Conservation (phyloP, 2,888 invertebrate species). For the Cancer borealis region DNA sequence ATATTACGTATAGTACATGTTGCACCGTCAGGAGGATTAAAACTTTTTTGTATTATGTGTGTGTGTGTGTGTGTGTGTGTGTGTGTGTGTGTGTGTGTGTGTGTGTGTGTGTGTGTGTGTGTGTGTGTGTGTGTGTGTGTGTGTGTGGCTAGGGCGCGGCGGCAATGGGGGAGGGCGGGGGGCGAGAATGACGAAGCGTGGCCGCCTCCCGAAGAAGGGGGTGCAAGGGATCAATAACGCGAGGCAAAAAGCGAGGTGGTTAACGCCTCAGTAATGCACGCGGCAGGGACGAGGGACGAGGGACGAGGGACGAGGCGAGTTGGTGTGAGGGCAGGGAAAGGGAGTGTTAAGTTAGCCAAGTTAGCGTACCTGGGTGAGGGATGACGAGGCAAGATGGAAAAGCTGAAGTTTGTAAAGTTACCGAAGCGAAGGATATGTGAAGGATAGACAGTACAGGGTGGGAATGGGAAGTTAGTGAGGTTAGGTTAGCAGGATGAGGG, state of each 20-base stretch:
- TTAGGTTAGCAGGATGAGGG: background rate
- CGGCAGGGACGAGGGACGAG: background rate
- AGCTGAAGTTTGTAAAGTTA: background rate
- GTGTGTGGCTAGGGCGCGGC: background rate
- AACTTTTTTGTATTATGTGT: background rate
- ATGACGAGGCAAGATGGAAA: background rate
- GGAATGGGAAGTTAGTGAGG: background rate
- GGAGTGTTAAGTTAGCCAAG: background rate
- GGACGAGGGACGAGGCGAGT: background rate
- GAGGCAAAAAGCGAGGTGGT: background rate
- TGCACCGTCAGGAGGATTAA: background rate
- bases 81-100: too few relatives aligned
- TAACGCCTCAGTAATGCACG: background rate
- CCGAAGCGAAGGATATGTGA: background rate
- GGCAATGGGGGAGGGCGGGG: background rate
- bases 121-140: too few relatives aligned
- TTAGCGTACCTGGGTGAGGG: background rate
- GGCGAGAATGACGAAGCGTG: background rate
- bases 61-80: too few relatives aligned
- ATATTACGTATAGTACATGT: background rate
- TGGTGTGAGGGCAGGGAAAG: background rate
- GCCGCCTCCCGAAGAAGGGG: conserved; percentile 7
- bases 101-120: too few relatives aligned
- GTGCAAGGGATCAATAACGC: too few relatives aligned
- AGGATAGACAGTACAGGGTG: background rate